Conservation (phyloP, 1,140 invertebrate species). For the Drosophila lacteicornis region DNA sequence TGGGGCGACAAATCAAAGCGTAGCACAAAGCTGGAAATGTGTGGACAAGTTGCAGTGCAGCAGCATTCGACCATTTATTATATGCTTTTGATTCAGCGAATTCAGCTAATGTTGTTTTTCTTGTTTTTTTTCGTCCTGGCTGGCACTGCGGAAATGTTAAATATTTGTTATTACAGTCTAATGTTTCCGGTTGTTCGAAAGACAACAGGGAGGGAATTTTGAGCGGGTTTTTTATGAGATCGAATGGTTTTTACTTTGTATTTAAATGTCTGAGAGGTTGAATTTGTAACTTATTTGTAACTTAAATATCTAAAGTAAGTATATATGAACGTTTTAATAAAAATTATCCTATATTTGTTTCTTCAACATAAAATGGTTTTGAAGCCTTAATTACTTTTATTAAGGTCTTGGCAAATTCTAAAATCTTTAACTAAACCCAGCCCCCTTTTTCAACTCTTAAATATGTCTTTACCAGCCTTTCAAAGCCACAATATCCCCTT, state of each 20-base stretch:
- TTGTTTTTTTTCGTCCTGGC: conserved; percentile 9
- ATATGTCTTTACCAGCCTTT: background rate
- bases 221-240: background rate
- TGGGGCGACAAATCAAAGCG: conserved; percentile 74
- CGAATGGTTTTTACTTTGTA: conserved; percentile 13
- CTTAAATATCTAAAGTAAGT: too few relatives aligned
- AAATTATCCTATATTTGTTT: background rate
- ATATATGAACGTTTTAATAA: too few relatives aligned
- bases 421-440: background rate
- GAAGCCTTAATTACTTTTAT: too few relatives aligned
- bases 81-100: conserved; percentile 62
- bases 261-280: background rate
- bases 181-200: conserved; percentile 67
- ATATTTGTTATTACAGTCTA: conserved; percentile 83
- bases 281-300: too few relatives aligned
- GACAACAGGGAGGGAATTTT: conserved; percentile 41
- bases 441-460: background rate
- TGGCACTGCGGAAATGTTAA: conserved; percentile 76
- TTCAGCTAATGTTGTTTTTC: conserved; percentile 42
- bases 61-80: conserved; percentile 75
- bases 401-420: background rate
- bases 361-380: too few relatives aligned
- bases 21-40: conserved; percentile 61
- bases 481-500: conserved; percentile 20
- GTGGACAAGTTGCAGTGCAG: conserved; percentile 63